Conservation (phyloP, 2,888 invertebrate genomes). For the Ophraella communa region DNA sequence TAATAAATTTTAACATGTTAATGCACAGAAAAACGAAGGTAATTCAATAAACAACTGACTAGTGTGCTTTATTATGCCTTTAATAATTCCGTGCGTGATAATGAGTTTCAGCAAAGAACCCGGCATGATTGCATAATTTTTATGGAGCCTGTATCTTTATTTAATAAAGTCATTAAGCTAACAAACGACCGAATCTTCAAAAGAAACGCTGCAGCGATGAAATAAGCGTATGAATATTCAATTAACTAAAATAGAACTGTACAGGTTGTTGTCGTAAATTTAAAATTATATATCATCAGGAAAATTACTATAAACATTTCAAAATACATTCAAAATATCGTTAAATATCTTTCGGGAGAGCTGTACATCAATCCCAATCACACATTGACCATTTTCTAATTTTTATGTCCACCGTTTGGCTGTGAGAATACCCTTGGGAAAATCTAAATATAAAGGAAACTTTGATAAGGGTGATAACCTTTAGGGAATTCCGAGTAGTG, state of each 20-base stretch:
- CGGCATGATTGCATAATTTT: not conserved
- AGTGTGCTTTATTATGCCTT: conserved; percentile 3
- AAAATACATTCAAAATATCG: too few species aligned
- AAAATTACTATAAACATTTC: too few species aligned
- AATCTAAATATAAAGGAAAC: conserved; percentile 20
- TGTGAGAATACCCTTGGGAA: conserved; percentile 1
- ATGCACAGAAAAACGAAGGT: conserved; percentile 14
- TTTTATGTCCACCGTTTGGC: conserved; percentile 17
- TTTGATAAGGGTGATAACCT: conserved; percentile 23
- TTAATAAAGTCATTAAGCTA: not conserved
- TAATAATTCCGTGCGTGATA: conserved; percentile 8
- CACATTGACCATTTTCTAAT: conserved; percentile 5
- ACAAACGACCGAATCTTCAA: not conserved
- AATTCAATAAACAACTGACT: not conserved
- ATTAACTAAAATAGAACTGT: not conserved
- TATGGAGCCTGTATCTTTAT: too few species aligned
- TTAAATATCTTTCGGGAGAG: not conserved
- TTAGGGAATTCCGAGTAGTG: conserved; percentile 24
- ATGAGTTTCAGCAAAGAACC: not conserved
- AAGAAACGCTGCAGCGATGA: not conserved
- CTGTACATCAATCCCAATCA: not conserved
- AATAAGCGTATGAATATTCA: not conserved
- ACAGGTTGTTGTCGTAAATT: not conserved
- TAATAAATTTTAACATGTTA: conserved; percentile 20
- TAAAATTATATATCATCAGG: not conserved